These are phyloP conservation scores for Platycercus adscitus DNA, from an alignment of 2,113 vertebrate genomes.

Conservation along the genomic window DNA sequence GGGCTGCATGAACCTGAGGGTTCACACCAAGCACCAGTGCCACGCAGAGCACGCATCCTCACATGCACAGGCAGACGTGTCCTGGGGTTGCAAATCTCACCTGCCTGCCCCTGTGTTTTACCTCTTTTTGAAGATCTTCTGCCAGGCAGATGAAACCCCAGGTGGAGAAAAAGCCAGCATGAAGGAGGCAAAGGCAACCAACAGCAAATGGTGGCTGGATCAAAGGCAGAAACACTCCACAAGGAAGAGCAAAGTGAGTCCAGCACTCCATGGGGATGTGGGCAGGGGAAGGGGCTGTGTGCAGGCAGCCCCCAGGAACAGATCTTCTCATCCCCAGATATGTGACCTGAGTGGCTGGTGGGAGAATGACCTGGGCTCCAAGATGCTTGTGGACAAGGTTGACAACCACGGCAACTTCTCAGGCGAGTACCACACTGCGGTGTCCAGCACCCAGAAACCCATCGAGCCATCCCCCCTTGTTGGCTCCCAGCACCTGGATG, in stretches of 20 bases:
- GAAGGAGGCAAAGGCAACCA: not conserved
- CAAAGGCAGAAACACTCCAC: rapidly evolving
- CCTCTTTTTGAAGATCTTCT: not conserved
- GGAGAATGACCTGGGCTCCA: not conserved
- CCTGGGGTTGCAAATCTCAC: not conserved
- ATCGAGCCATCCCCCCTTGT: not conserved
- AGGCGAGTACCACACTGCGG: rapidly evolving
- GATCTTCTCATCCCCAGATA: rapidly evolving
- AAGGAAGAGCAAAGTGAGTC: not conserved
- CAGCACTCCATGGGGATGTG: rapidly evolving
- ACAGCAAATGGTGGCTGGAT: rapidly evolving
- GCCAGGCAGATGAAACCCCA: not conserved
- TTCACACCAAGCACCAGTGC: rapidly evolving
- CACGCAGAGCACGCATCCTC: rapidly evolving
- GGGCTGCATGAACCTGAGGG: not conserved
- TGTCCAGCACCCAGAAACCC: not conserved
- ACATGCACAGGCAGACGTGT: rapidly evolving
- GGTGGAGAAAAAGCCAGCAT: rapidly evolving
- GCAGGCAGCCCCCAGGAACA: not conserved
- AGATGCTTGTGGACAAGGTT: rapidly evolving
- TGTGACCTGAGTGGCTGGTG: not conserved
- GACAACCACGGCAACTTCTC: not conserved
- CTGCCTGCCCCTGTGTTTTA: not conserved
- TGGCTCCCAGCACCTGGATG: not conserved
- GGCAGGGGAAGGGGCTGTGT: not conserved